Base-by-base conservation (phyloP, 2,113 vertebrate species). In the Ceyx melanurus region DNA sequence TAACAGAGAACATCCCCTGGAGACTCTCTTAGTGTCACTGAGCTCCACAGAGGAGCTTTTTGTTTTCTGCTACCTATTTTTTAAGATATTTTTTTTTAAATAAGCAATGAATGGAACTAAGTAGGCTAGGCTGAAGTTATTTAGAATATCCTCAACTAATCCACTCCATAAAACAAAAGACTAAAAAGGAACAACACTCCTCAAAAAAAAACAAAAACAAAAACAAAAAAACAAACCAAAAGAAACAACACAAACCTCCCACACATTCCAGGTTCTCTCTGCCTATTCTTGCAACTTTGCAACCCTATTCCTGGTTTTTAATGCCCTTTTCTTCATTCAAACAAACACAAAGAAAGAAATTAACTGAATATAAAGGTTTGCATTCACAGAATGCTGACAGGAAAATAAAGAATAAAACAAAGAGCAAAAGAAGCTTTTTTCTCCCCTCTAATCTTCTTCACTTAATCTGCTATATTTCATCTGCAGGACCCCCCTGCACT, bases 321-420 rank as follows among this genome's bases (percentile, higher is more conserved):
- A 80, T 50, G 75, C 31, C 14, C 42, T 61, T 84, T 74, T 83
- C 74, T 86, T 85, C 40, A 86, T 48, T 46, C 70, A 86, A 91
- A 88, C 37, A 93, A 84, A 89, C 45, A 50, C 0, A 0, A 66
- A 62, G 20, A 62, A 82, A 85, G 40, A 76, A 88, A 93, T 86
- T 95, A 94, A 90, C 22, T 16, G 42, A 79, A 48, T 76, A 92
- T 75, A 89, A 86, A 94, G 77, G 77, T 75, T 70, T 92, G 51
- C 76, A 76, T 86, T 72, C 58, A 71, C 79, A 82, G 86, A 94
- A 88, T 75, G 66, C 79, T 92, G 94, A 94, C 1, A 5, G 1
- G 8, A 2, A 81, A 77, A 91, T 88, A 88, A 89, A 66, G 62
- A 88, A 84, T 16, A 92, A 94, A 86, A n/a, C 48, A 40, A 74